These are phyloP conservation scores for Xanthorhoe designata DNA, from an alignment of 2,888 invertebrate species.

Conservation along the genomic window DNA sequence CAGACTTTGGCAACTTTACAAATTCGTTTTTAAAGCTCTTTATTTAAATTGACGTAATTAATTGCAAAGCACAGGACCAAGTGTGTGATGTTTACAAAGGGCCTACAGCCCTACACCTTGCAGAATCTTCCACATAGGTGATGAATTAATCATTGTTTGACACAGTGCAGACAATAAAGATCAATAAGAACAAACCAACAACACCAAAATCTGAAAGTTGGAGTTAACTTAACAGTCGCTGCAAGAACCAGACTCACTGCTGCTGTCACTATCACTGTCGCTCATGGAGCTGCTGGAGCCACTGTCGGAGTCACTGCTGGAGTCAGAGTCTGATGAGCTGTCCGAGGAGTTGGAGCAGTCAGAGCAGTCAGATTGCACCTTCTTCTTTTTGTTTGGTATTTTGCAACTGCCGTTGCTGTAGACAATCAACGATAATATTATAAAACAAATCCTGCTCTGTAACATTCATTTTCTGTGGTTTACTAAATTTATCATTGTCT, in stretches of 20 bases:
- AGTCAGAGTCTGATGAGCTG: conserved; percentile 67
- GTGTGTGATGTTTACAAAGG: too few relatives aligned
- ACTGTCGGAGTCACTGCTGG: conserved; percentile 64
- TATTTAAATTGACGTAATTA: too few relatives aligned
- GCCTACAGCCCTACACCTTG: too few relatives aligned
- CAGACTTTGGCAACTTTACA: too few relatives aligned
- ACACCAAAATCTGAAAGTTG: background rate
- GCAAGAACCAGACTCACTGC: conserved; percentile 60
- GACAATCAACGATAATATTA: conserved; percentile 14
- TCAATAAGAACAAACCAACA: conserved; percentile 11
- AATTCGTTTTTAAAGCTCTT: too few relatives aligned
- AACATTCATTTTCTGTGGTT: too few relatives aligned
- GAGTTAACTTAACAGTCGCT: conserved; percentile 46
- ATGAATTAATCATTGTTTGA: too few relatives aligned
- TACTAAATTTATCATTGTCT: too few relatives aligned
- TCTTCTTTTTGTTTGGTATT: conserved; percentile 74
- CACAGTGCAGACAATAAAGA: too few relatives aligned
- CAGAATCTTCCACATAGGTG: too few relatives aligned
- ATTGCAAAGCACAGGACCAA: too few relatives aligned
- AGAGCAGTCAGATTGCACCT: conserved; percentile 58
- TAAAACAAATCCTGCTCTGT: background rate
- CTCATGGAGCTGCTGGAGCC: conserved; percentile 57
- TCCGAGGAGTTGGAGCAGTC: conserved; percentile 68
- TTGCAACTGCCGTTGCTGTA: conserved; percentile 71
- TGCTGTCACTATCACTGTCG: conserved; percentile 66